Evolutionary conservation across 2,888 invertebrate species (phyloP), one percentile per base, ranked within the genome.

Genomic region (Exephanes ischioxanthus): DNA sequence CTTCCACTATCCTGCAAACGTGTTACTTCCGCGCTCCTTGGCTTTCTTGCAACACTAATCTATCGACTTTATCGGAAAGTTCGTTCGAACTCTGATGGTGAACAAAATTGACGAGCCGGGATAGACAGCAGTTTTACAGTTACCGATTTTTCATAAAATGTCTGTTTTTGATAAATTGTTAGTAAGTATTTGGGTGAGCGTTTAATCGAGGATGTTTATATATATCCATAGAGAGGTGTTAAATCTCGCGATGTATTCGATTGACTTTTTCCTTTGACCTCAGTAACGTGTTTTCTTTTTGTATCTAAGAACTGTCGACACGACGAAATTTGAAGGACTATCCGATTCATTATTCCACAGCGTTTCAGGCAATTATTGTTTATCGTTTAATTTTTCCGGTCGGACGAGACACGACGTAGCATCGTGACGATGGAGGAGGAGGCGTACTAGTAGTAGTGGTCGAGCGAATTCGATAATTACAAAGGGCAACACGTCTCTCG

Each of bases 401-500:
- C 16, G 30, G 67, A 33, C 61, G 81, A 82, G 73, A 78, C 53
- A 48, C 70, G 78, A 55, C 73, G 58, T 71, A 67, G 86, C 11
- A 78, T 45, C 82, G 85, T 63, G 55, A 45, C 80, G 80, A 80
- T 80, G 80, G 77, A 78, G 22, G 37, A 30, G 48, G 9, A 30
- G 70, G n/a, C 48, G 22, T 37, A 37, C 30, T 33, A n/a, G 61
- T 11, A 16, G 45, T 55, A 37, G 26, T 45, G 78, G 33, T 53
- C 33, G 77, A 58, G 72, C 73, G 78, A 86, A 84, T 88, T 86
- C 76, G 87, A 85, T 88, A 88, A 88, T 88, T 88, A 87, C 86
- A 88, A 88, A 87, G 87, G 87, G 88, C 87, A 88, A 88, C 88
- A 86, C 83, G 76, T 80, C 71, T 80, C 68, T 37, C 78, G 76